These are phyloP conservation scores for Lithosia quadra DNA, from an alignment of 2,888 invertebrate genomes.

Conservation along the genomic window DNA sequence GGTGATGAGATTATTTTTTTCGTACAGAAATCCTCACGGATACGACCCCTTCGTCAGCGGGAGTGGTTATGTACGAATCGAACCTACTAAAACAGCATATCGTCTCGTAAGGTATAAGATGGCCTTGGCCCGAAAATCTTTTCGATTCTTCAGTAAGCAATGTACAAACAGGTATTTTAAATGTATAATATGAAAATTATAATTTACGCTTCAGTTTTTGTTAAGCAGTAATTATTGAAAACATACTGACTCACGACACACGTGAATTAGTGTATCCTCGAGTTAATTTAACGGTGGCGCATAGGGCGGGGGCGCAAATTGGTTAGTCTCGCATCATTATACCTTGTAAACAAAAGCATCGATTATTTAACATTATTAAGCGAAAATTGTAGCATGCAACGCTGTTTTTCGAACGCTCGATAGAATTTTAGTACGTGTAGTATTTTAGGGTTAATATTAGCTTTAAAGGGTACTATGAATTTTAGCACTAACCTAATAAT, in stretches of 20 bases:
- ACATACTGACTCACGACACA: slow-evolving; percentile 42
- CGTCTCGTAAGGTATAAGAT: too few relatives aligned
- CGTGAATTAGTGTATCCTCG: slow-evolving; percentile 39
- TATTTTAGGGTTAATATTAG: slow-evolving; percentile 7
- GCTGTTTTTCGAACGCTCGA: neutral
- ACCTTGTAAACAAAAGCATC: slow-evolving; percentile 53
- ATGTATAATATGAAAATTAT: slow-evolving; percentile 17
- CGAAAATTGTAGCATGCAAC: slow-evolving; percentile 10
- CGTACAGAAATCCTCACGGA: too few relatives aligned
- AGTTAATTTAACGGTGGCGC: slow-evolving; percentile 57
- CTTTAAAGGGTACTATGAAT: neutral
- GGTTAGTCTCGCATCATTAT: slow-evolving; percentile 53
- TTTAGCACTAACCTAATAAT: neutral
- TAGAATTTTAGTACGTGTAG: neutral
- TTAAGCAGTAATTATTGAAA: slow-evolving; percentile 25
- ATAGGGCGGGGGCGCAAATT: slow-evolving; percentile 47
- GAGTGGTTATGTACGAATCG: too few relatives aligned
- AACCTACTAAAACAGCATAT: too few relatives aligned
- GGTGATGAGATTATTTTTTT: too few relatives aligned
- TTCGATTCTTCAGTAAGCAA: neutral
- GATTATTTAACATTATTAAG: slow-evolving; percentile 34
- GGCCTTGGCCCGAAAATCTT: too few relatives aligned
- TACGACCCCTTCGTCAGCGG: too few relatives aligned
- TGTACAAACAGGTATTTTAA: neutral
- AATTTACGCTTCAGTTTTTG: slow-evolving; percentile 12